phyloP scores from a whole-genome alignment of 2,888 invertebrate genomes.

The Yponomeuta malinellus region DNA sequence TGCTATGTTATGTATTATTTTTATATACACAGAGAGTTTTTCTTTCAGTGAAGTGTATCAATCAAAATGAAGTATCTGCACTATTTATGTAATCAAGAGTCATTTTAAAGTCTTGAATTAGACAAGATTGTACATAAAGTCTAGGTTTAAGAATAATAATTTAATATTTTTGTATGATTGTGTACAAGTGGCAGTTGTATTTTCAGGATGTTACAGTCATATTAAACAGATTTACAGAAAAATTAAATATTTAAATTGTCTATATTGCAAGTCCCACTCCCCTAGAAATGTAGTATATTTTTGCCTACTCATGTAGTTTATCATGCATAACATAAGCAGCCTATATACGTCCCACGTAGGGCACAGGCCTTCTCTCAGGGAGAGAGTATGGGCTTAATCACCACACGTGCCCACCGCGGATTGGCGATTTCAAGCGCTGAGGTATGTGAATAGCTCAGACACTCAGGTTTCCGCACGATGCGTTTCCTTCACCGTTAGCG shows the following conservation, averaged over 20 bases:
- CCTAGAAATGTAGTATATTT: no score
- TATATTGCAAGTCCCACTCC: not conserved
- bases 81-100: no score
- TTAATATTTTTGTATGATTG: not conserved
- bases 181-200: not conserved
- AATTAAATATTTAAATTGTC: not conserved
- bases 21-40: not conserved
- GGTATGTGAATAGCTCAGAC: no score
- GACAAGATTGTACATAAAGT: conserved; percentile 9
- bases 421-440: no score
- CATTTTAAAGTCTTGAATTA: not conserved
- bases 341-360: no score
- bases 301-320: no score
- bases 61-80: not conserved
- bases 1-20: not conserved
- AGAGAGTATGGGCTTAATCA: no score
- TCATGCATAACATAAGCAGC: no score
- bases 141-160: conserved; percentile 11
- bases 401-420: no score
- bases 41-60: not conserved
- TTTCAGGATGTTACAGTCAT: not conserved
- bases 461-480: no score
- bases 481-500: no score
- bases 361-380: no score
- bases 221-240: not conserved